These are phyloP conservation scores for Hestina assimilis DNA, from an alignment of 1,140 invertebrate genomes.

Conservation along the genomic window DNA sequence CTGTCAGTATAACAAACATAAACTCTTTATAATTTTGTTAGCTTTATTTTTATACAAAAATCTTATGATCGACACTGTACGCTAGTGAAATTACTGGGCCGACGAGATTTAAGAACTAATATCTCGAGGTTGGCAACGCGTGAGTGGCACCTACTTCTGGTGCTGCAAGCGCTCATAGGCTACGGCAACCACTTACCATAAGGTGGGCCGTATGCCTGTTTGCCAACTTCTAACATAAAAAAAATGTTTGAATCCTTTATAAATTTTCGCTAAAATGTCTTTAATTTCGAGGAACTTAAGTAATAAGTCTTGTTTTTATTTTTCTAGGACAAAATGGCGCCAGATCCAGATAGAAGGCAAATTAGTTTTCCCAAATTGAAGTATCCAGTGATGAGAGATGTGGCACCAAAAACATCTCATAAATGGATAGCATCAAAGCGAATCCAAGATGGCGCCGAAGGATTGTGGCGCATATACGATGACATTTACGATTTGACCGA, in stretches of 20 bases:
- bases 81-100: no score
- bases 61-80: no score
- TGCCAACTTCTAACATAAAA: no score
- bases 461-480: constrained; percentile 88
- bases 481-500: constrained; percentile 86
- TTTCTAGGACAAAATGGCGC: constrained; percentile 43
- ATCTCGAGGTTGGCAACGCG: no score
- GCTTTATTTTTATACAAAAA: no score
- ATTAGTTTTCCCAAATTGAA: constrained; percentile 54
- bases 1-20: constrained; percentile 31
- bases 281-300: background rate
- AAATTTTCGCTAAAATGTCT: background rate
- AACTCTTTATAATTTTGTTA: no score
- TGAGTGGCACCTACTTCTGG: no score
- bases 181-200: no score
- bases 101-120: no score
- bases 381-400: constrained; percentile 63
- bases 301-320: background rate
- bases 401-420: constrained; percentile 50
- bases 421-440: constrained; percentile 83
- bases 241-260: background rate
- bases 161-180: no score
- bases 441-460: constrained; percentile 85
- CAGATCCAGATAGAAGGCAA: constrained; percentile 45
- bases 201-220: no score